Conservation (phyloP, 2,797 vertebrate genomes). For the Lepilemur septentrionalis region DNA sequence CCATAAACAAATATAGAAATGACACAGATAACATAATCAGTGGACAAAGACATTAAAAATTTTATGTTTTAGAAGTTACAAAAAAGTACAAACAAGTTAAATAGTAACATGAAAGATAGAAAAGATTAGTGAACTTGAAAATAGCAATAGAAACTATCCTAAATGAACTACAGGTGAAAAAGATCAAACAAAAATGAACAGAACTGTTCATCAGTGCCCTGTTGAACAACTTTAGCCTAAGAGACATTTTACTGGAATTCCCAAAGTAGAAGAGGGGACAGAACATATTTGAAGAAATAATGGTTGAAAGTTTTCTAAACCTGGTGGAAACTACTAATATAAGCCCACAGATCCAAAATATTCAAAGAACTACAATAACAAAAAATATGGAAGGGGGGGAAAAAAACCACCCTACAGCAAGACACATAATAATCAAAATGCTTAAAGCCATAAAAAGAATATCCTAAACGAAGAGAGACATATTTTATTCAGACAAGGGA, state of each 20-base stretch:
- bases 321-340: background rate
- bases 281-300: background rate
- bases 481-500: background rate
- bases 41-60: background rate
- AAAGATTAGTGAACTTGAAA: background rate
- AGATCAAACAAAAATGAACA: background rate
- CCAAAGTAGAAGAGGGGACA: background rate
- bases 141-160: background rate
- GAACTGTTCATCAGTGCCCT: background rate
- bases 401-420: background rate
- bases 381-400: background rate
- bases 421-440: slow-evolving; percentile 12
- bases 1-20: background rate
- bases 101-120: background rate
- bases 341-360: background rate
- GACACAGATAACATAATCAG: background rate
- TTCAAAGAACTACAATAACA: background rate
- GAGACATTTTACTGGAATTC: background rate
- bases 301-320: background rate
- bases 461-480: background rate
- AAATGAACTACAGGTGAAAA: background rate
- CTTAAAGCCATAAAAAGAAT: background rate
- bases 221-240: background rate
- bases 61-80: background rate
- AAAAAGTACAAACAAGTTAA: background rate